Evolutionary conservation across 2,888 invertebrate species (phyloP), one percentile per base, ranked within the genome.

Genomic region (Marronus borbonicus): DNA sequence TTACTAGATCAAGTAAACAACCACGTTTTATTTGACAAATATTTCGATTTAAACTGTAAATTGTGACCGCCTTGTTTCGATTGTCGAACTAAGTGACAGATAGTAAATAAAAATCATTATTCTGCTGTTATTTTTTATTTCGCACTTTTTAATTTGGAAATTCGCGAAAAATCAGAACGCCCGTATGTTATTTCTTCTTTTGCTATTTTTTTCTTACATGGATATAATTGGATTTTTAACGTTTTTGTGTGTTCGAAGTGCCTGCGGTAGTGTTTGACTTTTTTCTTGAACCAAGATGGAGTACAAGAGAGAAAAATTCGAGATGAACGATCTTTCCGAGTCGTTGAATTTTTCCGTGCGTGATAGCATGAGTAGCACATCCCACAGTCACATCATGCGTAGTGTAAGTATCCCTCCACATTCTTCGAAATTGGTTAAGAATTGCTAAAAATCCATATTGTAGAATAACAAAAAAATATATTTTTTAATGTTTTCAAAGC

Each of bases 301-400:
- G 17, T 72, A 58, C 28, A 72, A 72, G 14, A 72, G 72, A 24
- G 66, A 76, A 17, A 66, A 66, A 39, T 58, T 52, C 17, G 66
- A 78, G n/a, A 86, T 86, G 85, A 85, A 86, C 79, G 85, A 85
- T 44, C 78, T 85, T 76, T 85, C 86, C 36, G 85, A 85, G 78
- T 83, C 84, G 24, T 77, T 86, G 60, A 85, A 85, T 81, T 86
- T 85, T 80, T 82, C 85, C 17, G 84, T 78, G 68, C 82, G 80
- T 77, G 78, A 77, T n/a, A 66, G 81, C 31, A 80, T 84, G 80
- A 82, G 82, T 70, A 66, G 81, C 5, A n/a, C 74, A 8, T 36
- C 75, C 7, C 77, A 77, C 31, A 76, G 82, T 8, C 84, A 84
- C 78, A 81, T 84, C 14, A 78, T 85, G 79, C 81, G 82, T 17